These are phyloP conservation scores for Drosophila melanogaster DNA, from an alignment of 1,140 invertebrate genomes.

Conservation along the genomic window Release_6_plus_ISO1_MT NT_033779.5:7465501-7466000, in stretches of 20 bases:
- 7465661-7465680: slow-evolving; percentile 35
- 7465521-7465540: slow-evolving; percentile 57
- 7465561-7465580: slow-evolving; percentile 39
- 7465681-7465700: slow-evolving; percentile 2
- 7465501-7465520: slow-evolving; percentile 73
- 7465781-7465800: slow-evolving; percentile 27
- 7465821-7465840: slow-evolving; percentile 14
- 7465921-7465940: slow-evolving; percentile 77
- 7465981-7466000: slow-evolving; percentile 68
- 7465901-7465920: slow-evolving; percentile 45
- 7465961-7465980: slow-evolving; percentile 71
- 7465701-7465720: slow-evolving; percentile 32
- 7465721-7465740: slow-evolving; percentile 31
- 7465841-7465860: slow-evolving; percentile 5
- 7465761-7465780: slow-evolving; percentile 37
- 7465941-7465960: slow-evolving; percentile 75
- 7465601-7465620: slow-evolving; percentile 53
- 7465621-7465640: slow-evolving; percentile 46
- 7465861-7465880: slow-evolving; percentile 30
- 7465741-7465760: slow-evolving; percentile 27
- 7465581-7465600: slow-evolving; percentile 56
- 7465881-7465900: slow-evolving; percentile 25
- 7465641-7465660: slow-evolving; percentile 58
- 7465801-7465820: slow-evolving; percentile 16
- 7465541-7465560: slow-evolving; percentile 55